Base-by-base conservation (phyloP, 2,113 vertebrate genomes). In the Cyprinodon tularosa region DNA sequence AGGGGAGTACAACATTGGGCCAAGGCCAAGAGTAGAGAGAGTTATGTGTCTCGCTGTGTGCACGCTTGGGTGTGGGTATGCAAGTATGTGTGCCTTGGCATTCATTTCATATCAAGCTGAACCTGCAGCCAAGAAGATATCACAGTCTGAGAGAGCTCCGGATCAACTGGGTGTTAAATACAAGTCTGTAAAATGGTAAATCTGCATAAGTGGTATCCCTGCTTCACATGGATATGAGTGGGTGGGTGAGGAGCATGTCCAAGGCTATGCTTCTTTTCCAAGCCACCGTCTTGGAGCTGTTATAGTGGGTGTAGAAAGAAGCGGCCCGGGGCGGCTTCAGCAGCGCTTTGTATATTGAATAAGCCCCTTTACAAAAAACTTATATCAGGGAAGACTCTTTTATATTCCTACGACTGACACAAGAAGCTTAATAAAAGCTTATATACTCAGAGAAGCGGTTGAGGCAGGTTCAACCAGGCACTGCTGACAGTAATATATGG, bases 401-500 rank as follows among this genome's bases (percentile, higher is more conserved):
- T 83, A 83, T 89, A 86, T 88, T 90, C 88, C 74, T 69, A 81
- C 69, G 59, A 82, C 72, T 64, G 74, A 78, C 89, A 81, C 68
- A 76, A 81, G 77, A 83, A 80, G 87, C 89, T 85, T 85, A 88
- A 57, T 88, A 84, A 90, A 88, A 85, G 83, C 83, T 76, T 66
- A 77, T 78, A 85, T 83, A 87, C 82, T 84, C 81, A 82, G 86
- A 86, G 77, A 88, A 78, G 82, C 61, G 72, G 84, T 82, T 84
- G 88, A 90, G 68, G 87, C 82, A 86, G 84, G 85, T 93, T 90
- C 87, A 89, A 87, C 87, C 85, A 73, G 90, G 77, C 88, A 73
- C 78, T 80, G 80, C 84, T 91, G 92, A 92, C 92, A 92, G 85
- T 91, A 91, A 93, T 91, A 84, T 89, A 90, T 90, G 88, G 82